Conservation (phyloP, 2,113 vertebrate species). For the Ictidomys tridecemlineatus region DNA sequence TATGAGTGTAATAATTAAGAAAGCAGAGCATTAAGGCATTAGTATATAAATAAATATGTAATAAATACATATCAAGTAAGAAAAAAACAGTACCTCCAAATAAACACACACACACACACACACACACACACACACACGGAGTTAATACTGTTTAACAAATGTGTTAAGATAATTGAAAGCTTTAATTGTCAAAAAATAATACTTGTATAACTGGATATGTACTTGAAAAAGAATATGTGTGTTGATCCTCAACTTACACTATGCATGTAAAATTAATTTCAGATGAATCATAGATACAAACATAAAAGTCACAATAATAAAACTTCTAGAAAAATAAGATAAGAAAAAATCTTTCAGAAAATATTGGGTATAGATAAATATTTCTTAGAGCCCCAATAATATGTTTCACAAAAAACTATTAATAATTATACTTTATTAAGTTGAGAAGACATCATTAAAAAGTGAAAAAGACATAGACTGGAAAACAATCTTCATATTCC, state of each 20-base stretch:
- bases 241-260: background rate
- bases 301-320: background rate
- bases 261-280: constrained; percentile 14
- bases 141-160: background rate
- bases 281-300: background rate
- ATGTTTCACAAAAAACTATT: background rate
- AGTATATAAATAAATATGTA: background rate
- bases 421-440: background rate
- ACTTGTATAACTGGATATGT: background rate
- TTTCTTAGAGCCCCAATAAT: background rate
- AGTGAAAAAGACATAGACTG: background rate
- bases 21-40: background rate
- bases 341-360: background rate
- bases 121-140: background rate
- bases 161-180: background rate
- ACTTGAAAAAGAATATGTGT: background rate
- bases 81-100: background rate
- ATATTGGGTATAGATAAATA: background rate
- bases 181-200: background rate
- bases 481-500: background rate
- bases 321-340: background rate
- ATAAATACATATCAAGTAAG: background rate
- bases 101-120: background rate
- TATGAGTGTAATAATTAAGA: background rate
- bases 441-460: background rate